Conservation (phyloP, 2,888 invertebrate species). For the Lymantria dispar region DNA sequence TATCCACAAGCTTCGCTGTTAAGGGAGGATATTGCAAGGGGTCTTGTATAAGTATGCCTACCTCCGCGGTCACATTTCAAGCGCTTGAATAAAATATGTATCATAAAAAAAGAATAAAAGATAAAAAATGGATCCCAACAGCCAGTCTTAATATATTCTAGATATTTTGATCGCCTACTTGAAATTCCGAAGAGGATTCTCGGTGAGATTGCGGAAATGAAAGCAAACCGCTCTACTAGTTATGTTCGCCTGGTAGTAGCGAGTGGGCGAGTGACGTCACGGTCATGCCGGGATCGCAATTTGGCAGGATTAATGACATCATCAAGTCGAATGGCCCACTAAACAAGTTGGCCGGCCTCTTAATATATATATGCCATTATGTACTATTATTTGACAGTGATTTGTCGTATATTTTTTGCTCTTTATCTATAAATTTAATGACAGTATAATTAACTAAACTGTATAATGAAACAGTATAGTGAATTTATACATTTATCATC, state of each 20-base stretch:
- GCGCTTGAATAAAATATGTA: neutral
- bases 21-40: neutral
- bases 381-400: conserved; percentile 2
- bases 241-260: conserved; percentile 18
- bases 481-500: no score
- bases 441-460: no score
- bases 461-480: no score
- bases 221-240: conserved; percentile 15
- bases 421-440: no score
- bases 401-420: conserved; percentile 9
- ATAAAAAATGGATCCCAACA: neutral
- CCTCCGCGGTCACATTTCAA: neutral
- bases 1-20: neutral
- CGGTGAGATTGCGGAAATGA: conserved; percentile 21
- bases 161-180: conserved; percentile 6
- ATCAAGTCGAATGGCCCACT: conserved; percentile 31
- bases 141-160: neutral
- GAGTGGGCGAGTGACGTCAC: conserved; percentile 26
- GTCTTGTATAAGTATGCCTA: neutral
- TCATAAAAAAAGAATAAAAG: neutral
- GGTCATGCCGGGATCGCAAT: conserved; percentile 24
- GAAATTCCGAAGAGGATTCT: conserved; percentile 5
- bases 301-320: conserved; percentile 35
- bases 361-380: conserved; percentile 3
- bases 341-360: conserved; percentile 22